Conservation (phyloP, 2,113 vertebrate genomes). For the human region DNA sequence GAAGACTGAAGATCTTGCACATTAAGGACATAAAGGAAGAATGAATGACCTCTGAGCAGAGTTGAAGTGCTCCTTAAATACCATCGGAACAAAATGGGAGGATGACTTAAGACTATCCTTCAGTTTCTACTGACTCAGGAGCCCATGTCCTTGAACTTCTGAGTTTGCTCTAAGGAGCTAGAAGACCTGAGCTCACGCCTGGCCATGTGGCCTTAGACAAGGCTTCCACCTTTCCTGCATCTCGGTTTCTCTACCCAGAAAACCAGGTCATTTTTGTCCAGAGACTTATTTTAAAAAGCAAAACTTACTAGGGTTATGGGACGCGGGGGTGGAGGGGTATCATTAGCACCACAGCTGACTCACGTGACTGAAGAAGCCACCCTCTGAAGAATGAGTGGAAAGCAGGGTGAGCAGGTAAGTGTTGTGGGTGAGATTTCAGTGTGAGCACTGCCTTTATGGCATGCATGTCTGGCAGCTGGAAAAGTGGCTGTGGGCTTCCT, state of each 20-base stretch:
- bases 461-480: neutral
- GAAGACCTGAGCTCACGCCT: neutral
- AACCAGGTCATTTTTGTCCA: neutral
- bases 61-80: neutral
- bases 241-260: neutral
- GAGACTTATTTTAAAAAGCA: neutral
- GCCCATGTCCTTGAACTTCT: neutral
- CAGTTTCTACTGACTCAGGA: neutral
- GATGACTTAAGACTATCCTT: neutral
- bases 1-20: neutral
- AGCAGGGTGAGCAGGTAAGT: neutral
- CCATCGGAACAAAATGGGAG: neutral
- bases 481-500: neutral
- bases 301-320: neutral
- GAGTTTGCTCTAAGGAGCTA: neutral
- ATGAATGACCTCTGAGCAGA: neutral
- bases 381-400: neutral
- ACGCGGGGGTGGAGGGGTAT: neutral
- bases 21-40: neutral
- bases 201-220: neutral
- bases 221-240: neutral
- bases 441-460: neutral
- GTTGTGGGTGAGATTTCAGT: neutral
- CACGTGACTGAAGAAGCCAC: neutral
- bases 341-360: neutral